A percentile compares a stretch with the other conserved stretches of the same genome.
Evolutionary conservation across 2,113 vertebrate genomes (phyloP).

Genomic region (Ardeotis arabs): DNA sequence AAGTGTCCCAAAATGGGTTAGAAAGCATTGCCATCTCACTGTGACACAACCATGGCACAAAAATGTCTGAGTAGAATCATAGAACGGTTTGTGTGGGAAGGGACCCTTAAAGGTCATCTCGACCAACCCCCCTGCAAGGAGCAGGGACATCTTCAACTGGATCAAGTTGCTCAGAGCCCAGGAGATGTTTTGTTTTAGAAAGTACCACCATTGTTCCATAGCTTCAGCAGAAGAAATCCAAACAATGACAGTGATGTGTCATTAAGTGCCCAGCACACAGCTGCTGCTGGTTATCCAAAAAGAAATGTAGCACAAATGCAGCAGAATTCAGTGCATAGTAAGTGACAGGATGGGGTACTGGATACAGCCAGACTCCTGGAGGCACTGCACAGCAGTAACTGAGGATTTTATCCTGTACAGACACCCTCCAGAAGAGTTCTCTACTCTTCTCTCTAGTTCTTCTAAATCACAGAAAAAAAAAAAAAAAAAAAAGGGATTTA

Average conservation of each 20-base stretch:
- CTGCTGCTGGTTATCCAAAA: not conserved
- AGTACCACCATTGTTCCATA: not conserved
- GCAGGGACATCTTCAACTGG: no score
- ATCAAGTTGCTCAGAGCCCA: not conserved
- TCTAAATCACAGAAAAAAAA: not conserved
- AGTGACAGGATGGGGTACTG: rapidly evolving
- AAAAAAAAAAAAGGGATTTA: not conserved
- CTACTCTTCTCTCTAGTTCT: not conserved
- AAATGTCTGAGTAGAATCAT: not conserved
- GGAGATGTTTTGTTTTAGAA: not conserved
- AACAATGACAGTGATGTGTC: not conserved
- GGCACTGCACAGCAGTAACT: not conserved
- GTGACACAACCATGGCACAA: not conserved
- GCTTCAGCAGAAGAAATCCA: not conserved
- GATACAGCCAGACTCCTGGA: not conserved
- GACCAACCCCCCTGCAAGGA: no score
- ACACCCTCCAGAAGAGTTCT: not conserved
- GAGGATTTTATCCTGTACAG: not conserved
- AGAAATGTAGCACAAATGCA: not conserved
- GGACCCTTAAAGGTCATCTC: no score
- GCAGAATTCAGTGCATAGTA: not conserved
- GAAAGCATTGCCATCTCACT: not conserved
- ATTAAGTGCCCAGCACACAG: not conserved
- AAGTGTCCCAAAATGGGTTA: not conserved
- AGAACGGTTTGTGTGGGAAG: no score